These are phyloP conservation scores for Diabrotica virgifera DNA, from an alignment of 1,140 invertebrate genomes.

Conservation along the genomic window DNA sequence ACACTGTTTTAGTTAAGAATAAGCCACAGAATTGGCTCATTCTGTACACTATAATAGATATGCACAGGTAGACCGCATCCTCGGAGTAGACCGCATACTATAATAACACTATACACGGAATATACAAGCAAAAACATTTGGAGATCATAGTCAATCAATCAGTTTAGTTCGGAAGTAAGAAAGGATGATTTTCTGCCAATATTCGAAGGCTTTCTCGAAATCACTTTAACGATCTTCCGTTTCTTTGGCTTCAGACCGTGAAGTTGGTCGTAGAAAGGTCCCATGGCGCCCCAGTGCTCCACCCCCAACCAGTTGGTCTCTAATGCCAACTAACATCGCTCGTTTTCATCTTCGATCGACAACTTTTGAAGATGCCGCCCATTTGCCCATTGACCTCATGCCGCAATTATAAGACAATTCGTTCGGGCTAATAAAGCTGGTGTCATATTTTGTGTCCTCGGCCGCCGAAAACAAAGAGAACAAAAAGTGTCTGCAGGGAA, in stretches of 20 bases:
- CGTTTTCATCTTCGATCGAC: not conserved
- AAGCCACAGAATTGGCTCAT: too few relatives aligned
- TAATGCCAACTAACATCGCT: not conserved
- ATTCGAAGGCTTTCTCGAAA: not conserved
- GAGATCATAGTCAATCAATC: too few relatives aligned
- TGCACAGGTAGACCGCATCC: too few relatives aligned
- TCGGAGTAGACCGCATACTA: too few relatives aligned
- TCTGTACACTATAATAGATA: too few relatives aligned
- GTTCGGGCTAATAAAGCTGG: conserved; percentile 6
- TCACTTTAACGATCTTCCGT: not conserved
- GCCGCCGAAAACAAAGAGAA: not conserved
- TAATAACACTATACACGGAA: too few relatives aligned
- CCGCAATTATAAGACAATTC: conserved; percentile 1
- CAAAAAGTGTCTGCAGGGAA: not conserved
- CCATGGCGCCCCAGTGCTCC: conserved; percentile 27
- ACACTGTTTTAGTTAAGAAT: too few relatives aligned
- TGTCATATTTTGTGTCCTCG: not conserved
- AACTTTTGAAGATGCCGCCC: conserved; percentile 14
- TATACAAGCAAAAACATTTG: too few relatives aligned
- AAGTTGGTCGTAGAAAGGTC: not conserved
- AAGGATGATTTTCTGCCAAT: too few relatives aligned
- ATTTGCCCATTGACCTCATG: conserved; percentile 12
- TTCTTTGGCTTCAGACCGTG: conserved; percentile 8
- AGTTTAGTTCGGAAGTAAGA: too few relatives aligned
- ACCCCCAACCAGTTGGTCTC: conserved; percentile 20